These are phyloP conservation scores for Chrysotoxum bicinctum DNA, from an alignment of 2,888 invertebrate species.

Conservation along the genomic window DNA sequence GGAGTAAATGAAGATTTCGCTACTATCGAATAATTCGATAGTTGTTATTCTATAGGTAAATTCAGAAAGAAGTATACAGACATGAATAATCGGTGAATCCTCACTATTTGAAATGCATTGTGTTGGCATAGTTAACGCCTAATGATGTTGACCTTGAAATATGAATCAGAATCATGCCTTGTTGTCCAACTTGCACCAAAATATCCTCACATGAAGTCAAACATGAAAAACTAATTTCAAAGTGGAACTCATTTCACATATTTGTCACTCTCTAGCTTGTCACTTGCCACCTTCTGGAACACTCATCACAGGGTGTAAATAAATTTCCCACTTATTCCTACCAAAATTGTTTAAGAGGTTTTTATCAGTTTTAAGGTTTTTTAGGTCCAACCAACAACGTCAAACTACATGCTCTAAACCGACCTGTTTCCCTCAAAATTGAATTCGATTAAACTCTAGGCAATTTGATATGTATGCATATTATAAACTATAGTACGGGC, in stretches of 20 bases:
- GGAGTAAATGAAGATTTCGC: no score
- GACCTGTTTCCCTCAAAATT: slow-evolving; percentile 33
- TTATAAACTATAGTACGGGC: not conserved
- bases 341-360: slow-evolving; percentile 41
- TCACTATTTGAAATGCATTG: no score
- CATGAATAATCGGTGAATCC: no score
- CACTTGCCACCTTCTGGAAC: slow-evolving; percentile 1
- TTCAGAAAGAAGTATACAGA: no score
- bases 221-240: slow-evolving; percentile 42
- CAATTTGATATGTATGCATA: slow-evolving; percentile 11
- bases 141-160: no score
- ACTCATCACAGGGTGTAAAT: slow-evolving; percentile 6
- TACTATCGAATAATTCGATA: no score
- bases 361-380: not conserved
- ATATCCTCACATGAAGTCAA: not conserved
- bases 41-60: no score
- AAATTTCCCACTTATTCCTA: slow-evolving; percentile 24
- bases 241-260: slow-evolving; percentile 26
- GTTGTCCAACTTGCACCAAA: no score
- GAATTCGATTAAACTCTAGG: slow-evolving; percentile 55
- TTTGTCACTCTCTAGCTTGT: slow-evolving; percentile 7
- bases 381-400: slow-evolving; percentile 1
- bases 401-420: slow-evolving; percentile 24
- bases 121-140: no score
- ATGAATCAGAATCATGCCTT: no score